Evolutionary conservation across 1,140 invertebrate species (phyloP).

Genomic region (Bombus superbus): DNA sequence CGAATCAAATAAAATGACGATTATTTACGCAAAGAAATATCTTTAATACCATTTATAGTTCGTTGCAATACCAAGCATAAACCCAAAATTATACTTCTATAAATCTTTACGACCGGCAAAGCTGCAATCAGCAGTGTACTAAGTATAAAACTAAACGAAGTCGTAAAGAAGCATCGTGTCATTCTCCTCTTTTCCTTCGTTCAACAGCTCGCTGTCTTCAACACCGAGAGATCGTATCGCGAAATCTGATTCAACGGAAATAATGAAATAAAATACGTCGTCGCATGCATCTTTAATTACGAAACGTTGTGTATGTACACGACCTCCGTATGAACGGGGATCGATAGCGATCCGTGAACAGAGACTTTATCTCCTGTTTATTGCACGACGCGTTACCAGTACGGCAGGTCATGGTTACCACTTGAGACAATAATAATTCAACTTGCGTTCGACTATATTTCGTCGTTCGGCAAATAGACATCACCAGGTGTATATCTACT

Average conservation of each 20-base stretch:
- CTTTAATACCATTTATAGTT: too few species aligned
- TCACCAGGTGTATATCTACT: neutral
- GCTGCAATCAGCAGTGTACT: neutral
- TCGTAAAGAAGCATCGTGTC: neutral
- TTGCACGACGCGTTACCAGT: slow-evolving; percentile 32
- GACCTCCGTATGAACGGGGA: neutral
- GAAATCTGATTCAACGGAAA: neutral
- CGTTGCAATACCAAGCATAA: neutral
- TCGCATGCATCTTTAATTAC: slow-evolving; percentile 31
- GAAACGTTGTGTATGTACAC: neutral
- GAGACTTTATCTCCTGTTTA: slow-evolving; percentile 33
- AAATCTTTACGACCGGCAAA: neutral
- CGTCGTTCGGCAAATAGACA: slow-evolving; percentile 20
- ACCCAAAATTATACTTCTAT: neutral
- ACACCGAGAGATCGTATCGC: neutral
- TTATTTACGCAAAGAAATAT: too few species aligned
- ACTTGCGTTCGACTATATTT: neutral
- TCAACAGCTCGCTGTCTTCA: neutral
- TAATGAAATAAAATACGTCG: neutral
- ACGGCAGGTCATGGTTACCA: slow-evolving; percentile 56
- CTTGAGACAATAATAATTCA: slow-evolving; percentile 39
- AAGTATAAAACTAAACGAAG: neutral
- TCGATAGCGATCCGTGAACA: slow-evolving; percentile 36
- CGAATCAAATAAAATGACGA: too few species aligned
- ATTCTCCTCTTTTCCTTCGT: neutral